Base-by-base conservation (phyloP, 2,113 vertebrate genomes). In the Notothenia coriiceps region DNA sequence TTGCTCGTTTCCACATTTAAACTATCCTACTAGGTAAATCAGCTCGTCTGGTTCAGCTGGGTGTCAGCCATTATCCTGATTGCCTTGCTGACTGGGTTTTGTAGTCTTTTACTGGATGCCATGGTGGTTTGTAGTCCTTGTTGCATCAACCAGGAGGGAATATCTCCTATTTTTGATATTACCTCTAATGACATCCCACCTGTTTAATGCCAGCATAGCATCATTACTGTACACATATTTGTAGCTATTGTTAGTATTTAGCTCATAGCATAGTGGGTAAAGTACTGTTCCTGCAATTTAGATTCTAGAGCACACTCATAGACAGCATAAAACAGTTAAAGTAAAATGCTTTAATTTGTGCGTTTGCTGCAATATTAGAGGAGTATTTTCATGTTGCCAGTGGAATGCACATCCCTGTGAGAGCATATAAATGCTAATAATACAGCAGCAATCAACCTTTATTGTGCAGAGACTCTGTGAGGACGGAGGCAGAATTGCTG, bases 381-480 rank as follows among this genome's bases (percentile, higher is more conserved):
- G 51, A 18, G 35, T 17, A 49, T 70, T 57, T 87, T 40, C 11
- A 64, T 69, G 40, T 51, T n/a, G 14, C 15, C 49, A 55, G 49
- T 12, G 72, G 60, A 88, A 80, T 79, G 51, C 61, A 33, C 22
- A 64, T 70, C 51, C n/a, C 7, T 47, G 61, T 61, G 65, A 73
- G 67, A 56, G 69, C 52, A 51, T 55, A 67, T 79, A 70, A 76
- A 78, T 35, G 62, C 72, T 81, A 86, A 86, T 73, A 57, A 89
- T n/a, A 57, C 55, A 79, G 62, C 25, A 54, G 60, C 29, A 50
- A 46, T n/a, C 10, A 46, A 70, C 55, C 60, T 82, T 73, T 46
- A 73, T 57, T 74, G 61, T 60, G 49, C 15, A 25, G n/a, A 49
- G 68, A 70, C 49, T 49, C 35, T 54, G 46, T 75, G 47, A 84